phyloP scores from a whole-genome alignment of 2,888 invertebrate species.

The Ditylenchus weischeri region DNA sequence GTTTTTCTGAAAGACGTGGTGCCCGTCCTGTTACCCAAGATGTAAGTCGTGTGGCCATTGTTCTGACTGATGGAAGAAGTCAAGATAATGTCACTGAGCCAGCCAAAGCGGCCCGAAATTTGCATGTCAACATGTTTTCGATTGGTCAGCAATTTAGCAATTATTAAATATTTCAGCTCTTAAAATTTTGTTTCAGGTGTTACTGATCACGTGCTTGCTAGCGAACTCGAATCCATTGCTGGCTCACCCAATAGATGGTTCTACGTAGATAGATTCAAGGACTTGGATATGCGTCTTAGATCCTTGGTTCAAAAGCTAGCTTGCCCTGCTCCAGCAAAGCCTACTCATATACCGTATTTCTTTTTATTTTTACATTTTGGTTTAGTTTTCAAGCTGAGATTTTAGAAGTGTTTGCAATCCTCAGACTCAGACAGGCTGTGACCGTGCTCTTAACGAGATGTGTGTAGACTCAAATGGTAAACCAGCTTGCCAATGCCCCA shows the following conservation, averaged over 20 bases:
- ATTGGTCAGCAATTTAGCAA: conserved; percentile 47
- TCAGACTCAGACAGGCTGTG: conserved; percentile 55
- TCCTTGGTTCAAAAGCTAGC: conserved; percentile 58
- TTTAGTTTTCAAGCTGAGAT: too few relatives aligned
- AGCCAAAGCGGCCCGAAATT: conserved; percentile 55
- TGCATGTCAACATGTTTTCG: conserved; percentile 48
- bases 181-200: conserved; percentile 59
- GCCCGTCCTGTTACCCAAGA: conserved; percentile 48
- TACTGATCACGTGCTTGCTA: conserved; percentile 57
- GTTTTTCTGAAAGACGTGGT: conserved; percentile 55
- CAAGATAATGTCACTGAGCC: conserved; percentile 59
- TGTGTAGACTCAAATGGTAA: conserved; percentile 40
- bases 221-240: conserved; percentile 57
- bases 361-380: too few relatives aligned
- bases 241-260: conserved; percentile 56
- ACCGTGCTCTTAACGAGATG: conserved; percentile 52
- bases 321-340: conserved; percentile 47
- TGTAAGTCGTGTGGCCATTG: conserved; percentile 59
- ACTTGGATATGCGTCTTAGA: conserved; percentile 56
- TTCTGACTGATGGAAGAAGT: conserved; percentile 61
- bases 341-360: not conserved
- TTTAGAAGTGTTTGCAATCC: conserved; percentile 49
- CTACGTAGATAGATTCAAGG: conserved; percentile 59
- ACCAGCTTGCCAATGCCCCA: conserved; percentile 51
- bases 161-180: conserved; percentile 24